A percentile compares a stretch with the other conserved stretches of the same genome.
These are phyloP conservation scores for Hylaeus anthracinus DNA, from an alignment of 1,140 invertebrate species.

Conservation along the genomic window DNA sequence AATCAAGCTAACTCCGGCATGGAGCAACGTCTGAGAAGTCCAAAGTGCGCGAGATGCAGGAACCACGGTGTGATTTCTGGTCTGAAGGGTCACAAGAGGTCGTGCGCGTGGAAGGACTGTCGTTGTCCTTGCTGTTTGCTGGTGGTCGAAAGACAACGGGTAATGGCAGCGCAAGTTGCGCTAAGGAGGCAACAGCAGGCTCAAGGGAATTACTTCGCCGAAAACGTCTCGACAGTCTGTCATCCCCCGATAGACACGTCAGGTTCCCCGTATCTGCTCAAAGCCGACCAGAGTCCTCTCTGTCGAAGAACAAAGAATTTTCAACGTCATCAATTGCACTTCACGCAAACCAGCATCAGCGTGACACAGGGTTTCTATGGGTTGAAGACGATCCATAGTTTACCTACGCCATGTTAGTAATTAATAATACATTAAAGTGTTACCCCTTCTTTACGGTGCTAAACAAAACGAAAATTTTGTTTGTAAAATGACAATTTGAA, in stretches of 20 bases:
- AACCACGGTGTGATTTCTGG: slow-evolving; percentile 95
- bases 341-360: slow-evolving; percentile 74
- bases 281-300: slow-evolving; percentile 23
- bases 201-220: slow-evolving; percentile 71
- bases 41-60: slow-evolving; percentile 93
- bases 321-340: slow-evolving; percentile 81
- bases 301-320: slow-evolving; percentile 73
- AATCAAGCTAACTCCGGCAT: slow-evolving; percentile 31
- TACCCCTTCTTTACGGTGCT: too few species aligned
- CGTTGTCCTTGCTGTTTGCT: slow-evolving; percentile 91
- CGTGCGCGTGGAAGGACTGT: slow-evolving; percentile 90
- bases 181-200: slow-evolving; percentile 85
- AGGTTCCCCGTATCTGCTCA: slow-evolving; percentile 20
- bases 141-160: slow-evolving; percentile 92
- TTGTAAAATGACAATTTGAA: too few species aligned
- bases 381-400: slow-evolving; percentile 59
- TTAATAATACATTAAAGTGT: background rate
- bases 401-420: slow-evolving; percentile 57
- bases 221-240: slow-evolving; percentile 26
- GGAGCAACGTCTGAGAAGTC: slow-evolving; percentile 84
- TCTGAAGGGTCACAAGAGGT: slow-evolving; percentile 92
- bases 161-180: slow-evolving; percentile 91
- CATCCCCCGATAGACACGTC: slow-evolving; percentile 17
- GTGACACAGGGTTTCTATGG: slow-evolving; percentile 74
- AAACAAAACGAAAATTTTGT: too few species aligned